Evolutionary conservation across 2,113 vertebrate genomes (phyloP).

Genomic region (Aythya baeri): DNA sequence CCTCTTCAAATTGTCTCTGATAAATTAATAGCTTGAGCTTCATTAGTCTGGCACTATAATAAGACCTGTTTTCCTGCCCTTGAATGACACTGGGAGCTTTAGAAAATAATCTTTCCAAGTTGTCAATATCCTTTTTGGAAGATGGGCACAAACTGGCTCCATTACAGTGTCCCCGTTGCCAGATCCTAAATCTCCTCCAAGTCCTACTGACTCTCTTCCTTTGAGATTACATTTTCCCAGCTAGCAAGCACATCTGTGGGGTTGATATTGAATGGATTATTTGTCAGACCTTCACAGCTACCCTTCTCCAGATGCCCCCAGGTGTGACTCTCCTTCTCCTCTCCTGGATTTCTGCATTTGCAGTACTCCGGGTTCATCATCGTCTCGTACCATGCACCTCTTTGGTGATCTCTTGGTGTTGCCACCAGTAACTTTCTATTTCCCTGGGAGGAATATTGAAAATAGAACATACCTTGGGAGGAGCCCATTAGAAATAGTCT

Average conservation of each 20-base stretch:
- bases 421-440: neutral
- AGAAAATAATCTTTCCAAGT: slow-evolving; percentile 17
- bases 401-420: neutral
- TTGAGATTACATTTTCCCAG: neutral
- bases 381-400: neutral
- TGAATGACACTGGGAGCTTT: slow-evolving; percentile 24
- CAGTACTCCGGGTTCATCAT: neutral
- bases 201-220: neutral
- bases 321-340: neutral
- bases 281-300: neutral
- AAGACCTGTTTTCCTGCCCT: slow-evolving; percentile 45
- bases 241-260: neutral
- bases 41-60: slow-evolving; percentile 51
- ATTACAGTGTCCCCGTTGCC: neutral
- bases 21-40: slow-evolving; percentile 60
- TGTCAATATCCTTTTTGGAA: neutral
- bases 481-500: neutral
- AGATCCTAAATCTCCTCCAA: neutral
- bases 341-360: neutral
- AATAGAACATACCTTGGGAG: neutral
- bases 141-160: neutral
- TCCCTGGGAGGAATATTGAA: neutral
- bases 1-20: slow-evolving; percentile 43
- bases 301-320: neutral
- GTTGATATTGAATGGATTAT: neutral